These are phyloP conservation scores for Drosophila nikananu DNA, from an alignment of 1,140 invertebrate species.

Conservation along the genomic window DNA sequence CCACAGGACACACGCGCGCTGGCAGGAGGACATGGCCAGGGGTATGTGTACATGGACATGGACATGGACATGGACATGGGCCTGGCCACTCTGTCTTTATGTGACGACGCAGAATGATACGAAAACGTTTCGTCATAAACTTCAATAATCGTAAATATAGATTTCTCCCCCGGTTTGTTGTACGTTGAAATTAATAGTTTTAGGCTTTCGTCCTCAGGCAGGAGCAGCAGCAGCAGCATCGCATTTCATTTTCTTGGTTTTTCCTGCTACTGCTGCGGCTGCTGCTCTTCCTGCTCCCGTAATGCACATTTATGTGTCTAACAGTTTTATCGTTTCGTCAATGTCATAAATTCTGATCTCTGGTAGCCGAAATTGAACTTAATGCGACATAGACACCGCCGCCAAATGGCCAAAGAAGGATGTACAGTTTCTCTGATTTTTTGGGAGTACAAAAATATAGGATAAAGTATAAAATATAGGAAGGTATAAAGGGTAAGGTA, in stretches of 20 bases:
- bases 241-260: slow-evolving; percentile 76
- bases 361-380: slow-evolving; percentile 82
- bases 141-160: slow-evolving; percentile 86
- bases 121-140: slow-evolving; percentile 85
- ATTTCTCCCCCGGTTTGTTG: slow-evolving; percentile 66
- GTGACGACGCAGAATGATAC: slow-evolving; percentile 85
- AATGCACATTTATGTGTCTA: slow-evolving; percentile 82
- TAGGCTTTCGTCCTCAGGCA: slow-evolving; percentile 65
- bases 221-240: slow-evolving; percentile 44
- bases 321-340: slow-evolving; percentile 84
- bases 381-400: slow-evolving; percentile 57
- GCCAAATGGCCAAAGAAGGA: slow-evolving; percentile 2
- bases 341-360: slow-evolving; percentile 84
- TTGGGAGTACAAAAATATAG: not conserved
- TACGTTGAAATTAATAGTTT: slow-evolving; percentile 82
- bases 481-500: too few relatives aligned
- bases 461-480: not conserved
- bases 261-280: slow-evolving; percentile 3
- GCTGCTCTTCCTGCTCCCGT: slow-evolving; percentile 33
- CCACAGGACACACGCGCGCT: slow-evolving; percentile 20
- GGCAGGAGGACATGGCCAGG: not conserved
- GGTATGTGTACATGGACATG: not conserved
- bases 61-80: slow-evolving; percentile 12
- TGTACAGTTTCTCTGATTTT: not conserved
- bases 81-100: slow-evolving; percentile 70